These are phyloP conservation scores for Sebastes nivosus DNA, from an alignment of 2,797 vertebrate species.

Conservation along the genomic window DNA sequence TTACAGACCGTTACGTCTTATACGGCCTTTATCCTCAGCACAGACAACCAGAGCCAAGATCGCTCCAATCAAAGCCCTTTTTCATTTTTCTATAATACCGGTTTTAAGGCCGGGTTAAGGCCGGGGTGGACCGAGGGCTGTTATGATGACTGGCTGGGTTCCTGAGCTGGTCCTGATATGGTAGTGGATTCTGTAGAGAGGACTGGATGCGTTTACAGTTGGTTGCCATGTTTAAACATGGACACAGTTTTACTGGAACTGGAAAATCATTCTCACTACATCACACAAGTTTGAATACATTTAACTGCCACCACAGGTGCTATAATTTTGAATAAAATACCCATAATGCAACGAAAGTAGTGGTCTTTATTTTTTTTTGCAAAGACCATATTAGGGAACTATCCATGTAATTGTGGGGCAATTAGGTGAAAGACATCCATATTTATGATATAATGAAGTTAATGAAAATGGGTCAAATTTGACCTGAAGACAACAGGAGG, in stretches of 20 bases:
- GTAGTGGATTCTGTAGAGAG: conserved; percentile 57
- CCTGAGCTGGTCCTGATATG: conserved; percentile 73
- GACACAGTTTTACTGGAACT: conserved; percentile 11
- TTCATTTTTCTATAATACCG: conserved; percentile 67
- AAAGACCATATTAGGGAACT: too few species aligned
- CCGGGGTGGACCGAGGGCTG: not conserved
- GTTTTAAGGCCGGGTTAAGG: conserved; percentile 42
- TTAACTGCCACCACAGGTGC: not conserved
- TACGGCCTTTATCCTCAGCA: conserved; percentile 51
- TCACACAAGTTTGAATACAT: not conserved
- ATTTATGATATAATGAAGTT: too few species aligned
- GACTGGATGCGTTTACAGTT: conserved; percentile 19
- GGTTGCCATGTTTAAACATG: conserved; percentile 26
- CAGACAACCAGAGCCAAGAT: conserved; percentile 57
- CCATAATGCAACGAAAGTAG: too few species aligned
- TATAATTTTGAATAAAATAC: too few species aligned
- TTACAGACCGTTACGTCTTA: conserved; percentile 72
- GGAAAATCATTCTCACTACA: not conserved
- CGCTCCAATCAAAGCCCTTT: conserved; percentile 63
- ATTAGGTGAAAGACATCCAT: too few species aligned
- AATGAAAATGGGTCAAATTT: too few species aligned
- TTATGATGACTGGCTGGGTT: conserved; percentile 64
- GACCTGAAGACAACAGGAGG: too few species aligned
- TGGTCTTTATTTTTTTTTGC: too few species aligned
- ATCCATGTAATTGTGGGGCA: too few species aligned